Evolutionary conservation across 2,797 vertebrate genomes (phyloP), one percentile per base, ranked within the genome.

Genomic region (Anas bernieri): DNA sequence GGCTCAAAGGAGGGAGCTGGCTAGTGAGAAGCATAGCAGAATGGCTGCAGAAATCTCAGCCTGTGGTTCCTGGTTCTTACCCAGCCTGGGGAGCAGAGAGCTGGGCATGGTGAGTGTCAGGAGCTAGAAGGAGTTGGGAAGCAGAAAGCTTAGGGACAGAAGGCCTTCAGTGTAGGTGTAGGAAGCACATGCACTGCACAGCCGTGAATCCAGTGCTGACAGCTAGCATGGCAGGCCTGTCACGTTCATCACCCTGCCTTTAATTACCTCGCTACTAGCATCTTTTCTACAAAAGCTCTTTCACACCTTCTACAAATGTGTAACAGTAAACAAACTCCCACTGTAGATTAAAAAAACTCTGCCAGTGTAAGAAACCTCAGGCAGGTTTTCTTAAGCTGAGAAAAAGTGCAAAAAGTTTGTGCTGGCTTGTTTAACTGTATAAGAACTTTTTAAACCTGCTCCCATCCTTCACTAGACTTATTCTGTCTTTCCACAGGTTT

Each of bases 281-380:
- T 77, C 80, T 35, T 86, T 91, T 83, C 90, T 81, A 96, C 85
- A 95, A 94, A 96, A 95, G 90, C 85, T 97, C 79, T 89, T 96
- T 96, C 95, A 81, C 95, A 96, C 93, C 84, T 95, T 89, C 91
- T 73, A 55, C 58, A 66, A 96, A 95, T 88, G 91, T 96, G 96
- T 62, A 89, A 96, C 72, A 66, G 82, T 81, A 96, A 97, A 96
- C 88, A 97, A 92, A 93, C 93, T 91, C 96, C 96, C 66, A 97
- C 95, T 72, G 9, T 0, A 46, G 23, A 13, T 68, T 68, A 74
- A 87, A 59, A 90, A 93, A 93, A 20, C 45, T 80, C 83, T 4
- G 5, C 45, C 66, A 92, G 58, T 39, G 43, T 67, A 81, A 83
- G 61, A 94, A 96, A 93, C n/a, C 41, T 85, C 23, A 3, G n/a